Conservation (phyloP, 2,113 vertebrate genomes). For the Hassar affinis region DNA sequence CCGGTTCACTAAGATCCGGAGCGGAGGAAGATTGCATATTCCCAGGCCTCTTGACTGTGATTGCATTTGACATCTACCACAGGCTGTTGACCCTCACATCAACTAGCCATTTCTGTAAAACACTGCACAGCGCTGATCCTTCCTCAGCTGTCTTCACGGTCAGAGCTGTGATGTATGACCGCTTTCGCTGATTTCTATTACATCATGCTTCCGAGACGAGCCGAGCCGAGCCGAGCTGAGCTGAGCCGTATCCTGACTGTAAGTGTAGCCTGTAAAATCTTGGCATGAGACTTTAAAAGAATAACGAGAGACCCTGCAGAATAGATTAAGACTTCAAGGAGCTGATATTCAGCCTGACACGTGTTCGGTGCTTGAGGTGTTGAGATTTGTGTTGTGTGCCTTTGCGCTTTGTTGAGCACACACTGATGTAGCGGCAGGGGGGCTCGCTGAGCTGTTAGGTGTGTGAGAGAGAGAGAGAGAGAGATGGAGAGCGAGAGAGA, state of each 20-base stretch:
- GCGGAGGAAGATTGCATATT: constrained; percentile 22
- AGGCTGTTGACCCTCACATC: constrained; percentile 30
- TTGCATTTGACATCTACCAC: constrained; percentile 31
- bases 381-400: constrained; percentile 37
- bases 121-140: not conserved
- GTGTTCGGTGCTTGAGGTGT: constrained; percentile 31
- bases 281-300: constrained; percentile 18
- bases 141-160: not conserved
- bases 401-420: constrained; percentile 53
- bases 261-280: constrained; percentile 6
- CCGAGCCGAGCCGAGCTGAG: too few relatives aligned
- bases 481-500: too few relatives aligned
- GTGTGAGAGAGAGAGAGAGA: constrained; percentile 7
- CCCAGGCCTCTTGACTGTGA: constrained; percentile 26
- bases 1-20: constrained; percentile 6
- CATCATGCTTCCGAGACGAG: not conserved
- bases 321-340: constrained; percentile 32
- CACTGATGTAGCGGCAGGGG: constrained; percentile 30
- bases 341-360: constrained; percentile 22
- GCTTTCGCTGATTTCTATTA: constrained; percentile 27
- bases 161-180: constrained; percentile 21
- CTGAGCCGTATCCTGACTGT: not conserved
- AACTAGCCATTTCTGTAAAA: constrained; percentile 24
- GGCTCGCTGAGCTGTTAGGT: constrained; percentile 6
- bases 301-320: constrained; percentile 22